A percentile compares a stretch with the other conserved stretches of the same genome.
These are phyloP conservation scores for Batillaria attramentaria DNA, from an alignment of 1,140 invertebrate genomes.

Conservation along the genomic window DNA sequence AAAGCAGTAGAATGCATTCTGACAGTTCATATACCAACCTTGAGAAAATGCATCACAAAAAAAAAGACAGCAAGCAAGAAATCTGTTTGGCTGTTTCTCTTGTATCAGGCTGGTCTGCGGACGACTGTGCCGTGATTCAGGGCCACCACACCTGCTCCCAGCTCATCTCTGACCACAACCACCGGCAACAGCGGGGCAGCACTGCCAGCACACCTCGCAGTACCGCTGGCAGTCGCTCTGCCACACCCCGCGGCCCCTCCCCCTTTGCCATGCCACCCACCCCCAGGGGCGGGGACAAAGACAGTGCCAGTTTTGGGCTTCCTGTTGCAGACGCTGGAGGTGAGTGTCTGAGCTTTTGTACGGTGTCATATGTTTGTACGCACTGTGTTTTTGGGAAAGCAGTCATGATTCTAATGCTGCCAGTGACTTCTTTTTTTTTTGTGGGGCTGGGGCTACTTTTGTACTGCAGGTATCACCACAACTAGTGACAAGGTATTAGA, in stretches of 20 bases:
- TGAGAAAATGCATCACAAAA: too few relatives aligned
- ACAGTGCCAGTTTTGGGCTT: slow-evolving; percentile 42
- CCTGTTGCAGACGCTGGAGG: slow-evolving; percentile 49
- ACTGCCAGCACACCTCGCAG: slow-evolving; percentile 44
- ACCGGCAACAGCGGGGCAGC: slow-evolving; percentile 29
- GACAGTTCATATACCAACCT: too few relatives aligned
- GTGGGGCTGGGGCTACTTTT: too few relatives aligned
- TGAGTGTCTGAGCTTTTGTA: background rate
- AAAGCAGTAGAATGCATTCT: too few relatives aligned
- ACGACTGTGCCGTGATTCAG: slow-evolving; percentile 60
- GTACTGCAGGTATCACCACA: too few relatives aligned
- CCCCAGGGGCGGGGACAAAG: slow-evolving; percentile 30
- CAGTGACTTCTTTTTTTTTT: background rate
- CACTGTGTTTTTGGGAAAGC: background rate
- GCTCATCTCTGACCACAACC: slow-evolving; percentile 56
- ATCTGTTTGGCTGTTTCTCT: background rate
- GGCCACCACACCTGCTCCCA: slow-evolving; percentile 59
- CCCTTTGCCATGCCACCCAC: slow-evolving; percentile 28
- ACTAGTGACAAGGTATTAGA: too few relatives aligned
- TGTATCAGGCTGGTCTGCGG: slow-evolving; percentile 59
- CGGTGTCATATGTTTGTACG: background rate
- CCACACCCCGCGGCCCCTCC: slow-evolving; percentile 6
- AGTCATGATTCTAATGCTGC: background rate
- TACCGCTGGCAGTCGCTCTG: slow-evolving; percentile 20
- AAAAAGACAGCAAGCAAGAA: background rate